Base-by-base conservation (phyloP, 1,140 invertebrate species). In the Muscidifurax raptorellus region DNA sequence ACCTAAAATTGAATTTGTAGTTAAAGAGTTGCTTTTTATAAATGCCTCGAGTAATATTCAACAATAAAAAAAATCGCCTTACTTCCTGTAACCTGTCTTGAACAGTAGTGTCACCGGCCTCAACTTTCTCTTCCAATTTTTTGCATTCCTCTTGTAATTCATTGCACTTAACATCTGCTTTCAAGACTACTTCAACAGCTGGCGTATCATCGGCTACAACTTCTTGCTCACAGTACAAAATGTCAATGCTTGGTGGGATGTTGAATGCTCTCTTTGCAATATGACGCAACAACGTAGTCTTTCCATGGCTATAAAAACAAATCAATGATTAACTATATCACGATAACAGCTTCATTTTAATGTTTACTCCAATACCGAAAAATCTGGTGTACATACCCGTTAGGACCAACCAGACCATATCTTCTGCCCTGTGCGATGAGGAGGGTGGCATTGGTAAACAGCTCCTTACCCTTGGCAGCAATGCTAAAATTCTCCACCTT, bases 401-500 rank as follows among this genome's bases (percentile, higher is more conserved):
- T 99, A 6, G 99, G 99, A 66, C 99, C 99, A 32, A 99, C 98
- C 7, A 99, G 94, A 90, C 99, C 99, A 93, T 99, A 99, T 89
- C 98, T 95, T 84, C 99, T 95, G 0, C 98, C 98, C 89, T 97
- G 95, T 5, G 98, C 98, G 87, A 99, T 99, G 30, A 98, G 93
- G 7, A 99, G 93, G 92, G 96, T 98, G 1, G 99, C 99, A 94
- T 99, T 99, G 15, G 98, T 96, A 92, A 99, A 99, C 27, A 99
- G 93, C 91, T 99, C 98, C 89, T 99, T 99, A 59, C 99, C 99
- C 92, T 98, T 97, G 0, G 99, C 99, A 30, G 98, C 96, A 86
- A 99, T 99, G 81, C 97, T 99, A 90, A 99, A 99, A 92, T 99
- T 99, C 90, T 99, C 99, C 30, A 99, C 96, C 94, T 99, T 99